Percentiles rank a stretch among this genome's conserved stretches.
These are phyloP conservation scores for Hymenochirus boettgeri DNA, from an alignment of 2,113 vertebrate species.

Conservation along the genomic window DNA sequence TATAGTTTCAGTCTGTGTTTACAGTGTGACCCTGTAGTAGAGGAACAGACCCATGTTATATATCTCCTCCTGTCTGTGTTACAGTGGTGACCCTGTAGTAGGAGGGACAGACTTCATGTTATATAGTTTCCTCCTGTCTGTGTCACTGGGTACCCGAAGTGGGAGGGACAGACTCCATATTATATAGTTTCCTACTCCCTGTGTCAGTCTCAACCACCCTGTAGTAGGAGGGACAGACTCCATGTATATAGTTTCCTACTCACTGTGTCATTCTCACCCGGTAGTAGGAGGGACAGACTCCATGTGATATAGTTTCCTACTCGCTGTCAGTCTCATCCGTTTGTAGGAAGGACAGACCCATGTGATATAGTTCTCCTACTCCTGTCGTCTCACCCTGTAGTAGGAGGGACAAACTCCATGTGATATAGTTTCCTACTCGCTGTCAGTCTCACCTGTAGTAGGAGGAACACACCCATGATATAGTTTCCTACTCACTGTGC, in stretches of 20 bases:
- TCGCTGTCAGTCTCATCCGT: no score
- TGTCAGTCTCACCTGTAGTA: no score
- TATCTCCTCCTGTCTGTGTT: neutral
- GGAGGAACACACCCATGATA: no score
- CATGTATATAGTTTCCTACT: no score
- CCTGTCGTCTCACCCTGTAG: neutral
- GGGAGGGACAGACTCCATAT: neutral
- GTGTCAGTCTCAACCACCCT: neutral
- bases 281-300: no score
- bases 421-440: no score
- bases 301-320: no score
- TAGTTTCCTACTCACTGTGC: no score
- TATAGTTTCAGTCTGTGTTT: neutral
- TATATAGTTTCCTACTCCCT: no score
- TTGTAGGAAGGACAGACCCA: no score
- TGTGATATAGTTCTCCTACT: neutral
- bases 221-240: neutral
- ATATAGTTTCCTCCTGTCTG: no score
- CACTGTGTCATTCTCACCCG: no score
- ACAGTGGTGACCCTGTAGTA: neutral
- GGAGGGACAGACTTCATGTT: neutral
- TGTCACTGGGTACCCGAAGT: neutral
- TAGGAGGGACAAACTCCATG: neutral
- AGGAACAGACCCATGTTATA: neutral
- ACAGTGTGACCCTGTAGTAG: neutral